A percentile compares a stretch with the other conserved stretches of the same genome.
Conservation (phyloP, 2,797 vertebrate species). For the Selene dorsalis region DNA sequence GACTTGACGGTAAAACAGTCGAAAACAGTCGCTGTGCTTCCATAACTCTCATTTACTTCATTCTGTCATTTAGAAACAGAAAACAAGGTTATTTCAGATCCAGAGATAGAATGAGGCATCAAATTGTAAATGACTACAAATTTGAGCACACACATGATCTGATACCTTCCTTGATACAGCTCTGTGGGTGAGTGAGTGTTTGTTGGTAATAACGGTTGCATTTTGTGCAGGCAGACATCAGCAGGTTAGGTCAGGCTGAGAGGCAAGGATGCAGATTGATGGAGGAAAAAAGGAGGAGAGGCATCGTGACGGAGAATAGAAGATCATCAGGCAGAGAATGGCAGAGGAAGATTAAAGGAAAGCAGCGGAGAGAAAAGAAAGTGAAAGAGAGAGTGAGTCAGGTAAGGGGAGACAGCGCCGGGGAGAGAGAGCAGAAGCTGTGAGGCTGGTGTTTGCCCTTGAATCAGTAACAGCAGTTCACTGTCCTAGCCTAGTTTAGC, state of each 20-base stretch:
- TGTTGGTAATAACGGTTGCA: neutral
- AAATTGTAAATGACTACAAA: neutral
- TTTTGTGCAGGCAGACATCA: constrained; percentile 10
- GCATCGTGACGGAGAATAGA: constrained; percentile 1
- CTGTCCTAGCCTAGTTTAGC: constrained; percentile 62
- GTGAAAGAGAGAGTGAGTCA: neutral
- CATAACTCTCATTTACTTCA: neutral
- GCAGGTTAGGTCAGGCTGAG: constrained; percentile 1
- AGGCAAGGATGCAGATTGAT: neutral
- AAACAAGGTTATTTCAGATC: neutral
- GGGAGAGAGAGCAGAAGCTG: neutral
- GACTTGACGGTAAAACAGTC: neutral
- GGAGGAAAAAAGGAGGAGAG: constrained; percentile 7
- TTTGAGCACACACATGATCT: neutral
- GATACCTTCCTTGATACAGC: neutral
- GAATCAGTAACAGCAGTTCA: constrained; percentile 46
- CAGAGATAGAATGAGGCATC: neutral
- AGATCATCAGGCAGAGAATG: constrained; percentile 14
- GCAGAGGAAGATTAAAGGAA: constrained; percentile 23
- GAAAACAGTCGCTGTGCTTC: neutral
- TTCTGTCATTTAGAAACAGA: neutral
- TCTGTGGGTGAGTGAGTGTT: neutral
- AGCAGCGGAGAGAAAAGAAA: constrained; percentile 7
- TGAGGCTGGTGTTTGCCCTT: constrained; percentile 53
- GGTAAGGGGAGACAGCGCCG: constrained; percentile 6